Evolutionary conservation across 2,888 invertebrate species (phyloP).

Genomic region (Mesopsocus fuscifrons): DNA sequence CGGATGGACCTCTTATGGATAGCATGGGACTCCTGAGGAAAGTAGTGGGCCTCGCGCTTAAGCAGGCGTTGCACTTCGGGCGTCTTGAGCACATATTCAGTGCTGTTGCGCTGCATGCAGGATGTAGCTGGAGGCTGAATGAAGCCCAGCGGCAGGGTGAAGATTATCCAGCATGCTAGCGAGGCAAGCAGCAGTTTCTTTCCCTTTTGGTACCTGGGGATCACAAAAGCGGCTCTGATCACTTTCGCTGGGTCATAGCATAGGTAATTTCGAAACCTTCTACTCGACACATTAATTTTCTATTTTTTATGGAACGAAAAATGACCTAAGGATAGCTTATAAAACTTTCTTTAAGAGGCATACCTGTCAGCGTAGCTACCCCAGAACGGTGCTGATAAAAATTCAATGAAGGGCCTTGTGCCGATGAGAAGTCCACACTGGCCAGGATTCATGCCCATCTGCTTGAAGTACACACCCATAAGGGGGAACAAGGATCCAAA

Average conservation of each 20-base stretch:
- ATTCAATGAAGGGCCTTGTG: slow-evolving; percentile 91
- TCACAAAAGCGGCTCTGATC: background rate
- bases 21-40: background rate
- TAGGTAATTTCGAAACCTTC: background rate
- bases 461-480: slow-evolving; percentile 98
- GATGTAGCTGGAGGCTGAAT: slow-evolving; percentile 84
- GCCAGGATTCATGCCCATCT: slow-evolving; percentile 96
- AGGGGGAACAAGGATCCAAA: slow-evolving; percentile 96
- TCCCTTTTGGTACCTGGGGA: slow-evolving; percentile 55
- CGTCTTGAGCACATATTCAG: slow-evolving; percentile 38
- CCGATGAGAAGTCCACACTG: slow-evolving; percentile 91
- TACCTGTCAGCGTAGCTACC: slow-evolving; percentile 80
- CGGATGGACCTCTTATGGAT: slow-evolving; percentile 13
- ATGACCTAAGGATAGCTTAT: too few relatives aligned
- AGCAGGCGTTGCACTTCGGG: slow-evolving; percentile 31
- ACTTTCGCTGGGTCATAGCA: background rate
- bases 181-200: slow-evolving; percentile 77
- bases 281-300: background rate
- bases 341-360: too few relatives aligned
- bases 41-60: slow-evolving; percentile 24
- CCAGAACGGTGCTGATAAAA: slow-evolving; percentile 95
- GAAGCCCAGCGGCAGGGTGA: slow-evolving; percentile 88
- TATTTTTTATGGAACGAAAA: too few relatives aligned
- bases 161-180: slow-evolving; percentile 86
- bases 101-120: slow-evolving; percentile 49